Conservation (phyloP, 2,797 vertebrate genomes). For the Masticophis lateralis region DNA sequence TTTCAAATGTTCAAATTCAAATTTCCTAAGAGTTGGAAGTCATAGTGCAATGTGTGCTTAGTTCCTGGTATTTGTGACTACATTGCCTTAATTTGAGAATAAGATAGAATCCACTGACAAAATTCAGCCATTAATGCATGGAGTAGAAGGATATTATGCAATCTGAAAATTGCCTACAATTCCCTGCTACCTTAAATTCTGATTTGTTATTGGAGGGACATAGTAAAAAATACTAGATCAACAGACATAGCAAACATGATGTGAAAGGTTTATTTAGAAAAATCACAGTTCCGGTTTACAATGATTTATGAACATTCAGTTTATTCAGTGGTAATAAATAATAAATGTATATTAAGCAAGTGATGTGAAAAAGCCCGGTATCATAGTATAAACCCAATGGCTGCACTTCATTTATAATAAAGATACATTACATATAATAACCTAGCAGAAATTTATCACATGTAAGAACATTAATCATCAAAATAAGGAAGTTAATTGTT, state of each 20-base stretch:
- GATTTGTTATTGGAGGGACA: background rate
- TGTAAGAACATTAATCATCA: constrained; percentile 12
- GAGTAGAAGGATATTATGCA: background rate
- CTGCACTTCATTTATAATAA: background rate
- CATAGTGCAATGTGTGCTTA: background rate
- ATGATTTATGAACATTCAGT: background rate
- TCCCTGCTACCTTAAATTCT: background rate
- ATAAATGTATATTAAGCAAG: background rate
- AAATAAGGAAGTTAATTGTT: constrained; percentile 20
- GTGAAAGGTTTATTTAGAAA: background rate
- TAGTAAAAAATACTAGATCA: background rate
- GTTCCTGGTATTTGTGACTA: background rate
- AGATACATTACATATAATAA: background rate
- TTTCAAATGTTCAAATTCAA: too few species aligned
- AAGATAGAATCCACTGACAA: background rate
- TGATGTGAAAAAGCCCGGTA: background rate
- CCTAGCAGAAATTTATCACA: background rate
- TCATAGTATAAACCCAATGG: background rate
- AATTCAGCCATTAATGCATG: background rate
- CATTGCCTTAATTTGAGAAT: background rate
- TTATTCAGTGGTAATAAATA: background rate
- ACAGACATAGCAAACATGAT: background rate
- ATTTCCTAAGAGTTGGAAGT: background rate
- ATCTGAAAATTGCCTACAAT: background rate
- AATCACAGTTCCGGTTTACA: background rate